Percentiles rank a stretch among this genome's conserved stretches.
These are phyloP conservation scores for Octomys mimax DNA, from an alignment of 2,797 vertebrate species.

Conservation along the genomic window DNA sequence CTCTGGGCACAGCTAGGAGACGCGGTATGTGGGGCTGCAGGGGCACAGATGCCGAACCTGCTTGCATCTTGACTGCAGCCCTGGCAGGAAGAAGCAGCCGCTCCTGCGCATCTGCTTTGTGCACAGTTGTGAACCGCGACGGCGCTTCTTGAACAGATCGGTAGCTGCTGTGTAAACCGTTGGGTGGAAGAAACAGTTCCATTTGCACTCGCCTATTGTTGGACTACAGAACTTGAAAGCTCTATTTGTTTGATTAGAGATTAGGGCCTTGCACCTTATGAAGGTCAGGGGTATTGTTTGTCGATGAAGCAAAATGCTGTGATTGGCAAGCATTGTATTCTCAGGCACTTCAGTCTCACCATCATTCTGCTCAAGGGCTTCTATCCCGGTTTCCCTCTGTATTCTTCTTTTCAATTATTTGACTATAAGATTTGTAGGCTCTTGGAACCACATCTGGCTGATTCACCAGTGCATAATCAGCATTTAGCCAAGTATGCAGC, in stretches of 20 bases:
- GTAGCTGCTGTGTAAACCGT: conserved; percentile 45
- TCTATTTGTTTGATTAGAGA: not conserved
- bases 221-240: not conserved
- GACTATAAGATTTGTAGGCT: not conserved
- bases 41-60: not conserved
- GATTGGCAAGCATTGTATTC: not conserved
- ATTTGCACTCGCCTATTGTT: conserved; percentile 60
- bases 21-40: not conserved
- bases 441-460: conserved; percentile 2
- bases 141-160: not conserved
- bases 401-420: not conserved
- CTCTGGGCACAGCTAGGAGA: conserved; percentile 65
- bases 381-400: not conserved
- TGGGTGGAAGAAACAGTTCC: conserved; percentile 12
- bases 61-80: not conserved
- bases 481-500: not conserved
- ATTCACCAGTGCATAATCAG: not conserved
- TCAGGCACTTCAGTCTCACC: not conserved
- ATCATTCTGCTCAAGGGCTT: conserved; percentile 31
- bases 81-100: not conserved
- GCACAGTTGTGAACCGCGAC: not conserved
- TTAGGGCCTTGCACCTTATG: conserved; percentile 12
- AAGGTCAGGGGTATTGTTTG: not conserved
- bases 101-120: conserved; percentile 35
- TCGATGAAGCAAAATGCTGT: not conserved